phyloP scores from a whole-genome alignment of 1,140 invertebrate genomes.

The Drosophila paulistorum region DNA sequence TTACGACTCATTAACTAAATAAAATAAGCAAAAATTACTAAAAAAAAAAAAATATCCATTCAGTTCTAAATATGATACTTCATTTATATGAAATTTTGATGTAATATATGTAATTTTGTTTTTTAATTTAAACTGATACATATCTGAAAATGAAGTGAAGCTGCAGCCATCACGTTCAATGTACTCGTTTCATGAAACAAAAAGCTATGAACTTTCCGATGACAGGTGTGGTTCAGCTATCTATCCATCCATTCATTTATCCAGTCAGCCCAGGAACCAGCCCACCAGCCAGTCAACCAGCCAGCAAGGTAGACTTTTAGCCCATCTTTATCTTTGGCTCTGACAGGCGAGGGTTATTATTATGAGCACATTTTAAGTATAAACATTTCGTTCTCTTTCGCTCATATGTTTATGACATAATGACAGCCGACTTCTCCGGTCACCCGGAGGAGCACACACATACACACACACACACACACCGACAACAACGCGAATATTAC shows the following conservation, averaged over 20 bases:
- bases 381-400: slow-evolving; percentile 40
- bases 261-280: background rate
- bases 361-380: slow-evolving; percentile 64
- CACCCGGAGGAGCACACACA: slow-evolving; percentile 7
- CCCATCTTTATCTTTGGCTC: slow-evolving; percentile 32
- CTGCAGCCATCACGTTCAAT: background rate
- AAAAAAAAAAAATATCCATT: too few relatives aligned
- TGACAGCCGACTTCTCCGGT: slow-evolving; percentile 60
- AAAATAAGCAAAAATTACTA: too few relatives aligned
- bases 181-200: background rate
- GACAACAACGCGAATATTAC: slow-evolving; percentile 34
- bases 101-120: background rate
- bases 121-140: slow-evolving; percentile 30
- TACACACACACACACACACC: background rate
- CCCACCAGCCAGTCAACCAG: slow-evolving; percentile 23
- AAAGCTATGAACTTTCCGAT: slow-evolving; percentile 5
- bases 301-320: slow-evolving; percentile 37
- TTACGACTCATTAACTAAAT: too few relatives aligned
- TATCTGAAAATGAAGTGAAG: slow-evolving; percentile 35
- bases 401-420: slow-evolving; percentile 75
- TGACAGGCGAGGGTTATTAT: slow-evolving; percentile 53
- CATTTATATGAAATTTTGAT: too few relatives aligned
- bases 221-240: background rate
- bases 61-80: too few relatives aligned
- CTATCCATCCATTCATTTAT: background rate